A percentile compares a stretch with the other conserved stretches of the same genome.
Evolutionary conservation across 2,113 vertebrate genomes (phyloP).

Genomic region (Clarias gariepinus): DNA sequence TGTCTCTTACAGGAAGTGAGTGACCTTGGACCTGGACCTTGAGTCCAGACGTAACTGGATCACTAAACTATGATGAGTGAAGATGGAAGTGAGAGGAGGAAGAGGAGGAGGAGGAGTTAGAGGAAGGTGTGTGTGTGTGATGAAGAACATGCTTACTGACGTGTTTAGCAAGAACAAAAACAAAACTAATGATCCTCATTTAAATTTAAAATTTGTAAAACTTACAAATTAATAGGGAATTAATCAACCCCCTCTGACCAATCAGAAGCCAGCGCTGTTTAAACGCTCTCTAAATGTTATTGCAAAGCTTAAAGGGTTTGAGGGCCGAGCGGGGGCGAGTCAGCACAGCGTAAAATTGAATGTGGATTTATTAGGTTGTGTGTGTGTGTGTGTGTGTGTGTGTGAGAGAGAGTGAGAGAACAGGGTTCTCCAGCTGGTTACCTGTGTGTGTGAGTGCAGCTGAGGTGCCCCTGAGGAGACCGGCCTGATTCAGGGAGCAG

Average conservation of each 20-base stretch:
- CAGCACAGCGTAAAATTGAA: slow-evolving; percentile 43
- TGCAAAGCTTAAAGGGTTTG: slow-evolving; percentile 12
- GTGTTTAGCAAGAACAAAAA: neutral
- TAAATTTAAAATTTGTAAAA: too few relatives aligned
- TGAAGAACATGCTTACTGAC: slow-evolving; percentile 14
- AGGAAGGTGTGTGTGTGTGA: slow-evolving; percentile 5
- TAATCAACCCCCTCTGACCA: neutral
- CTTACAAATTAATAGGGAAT: neutral
- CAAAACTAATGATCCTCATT: too few relatives aligned
- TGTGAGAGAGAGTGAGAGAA: slow-evolving; percentile 28
- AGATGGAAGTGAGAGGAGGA: neutral
- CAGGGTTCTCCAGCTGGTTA: slow-evolving; percentile 56
- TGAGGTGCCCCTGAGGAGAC: slow-evolving; percentile 66
- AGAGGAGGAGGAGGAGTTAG: slow-evolving; percentile 35
- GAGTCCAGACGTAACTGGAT: slow-evolving; percentile 71
- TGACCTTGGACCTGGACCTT: slow-evolving; percentile 95
- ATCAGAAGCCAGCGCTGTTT: neutral
- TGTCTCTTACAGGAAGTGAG: slow-evolving; percentile 64
- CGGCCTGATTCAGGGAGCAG: slow-evolving; percentile 73
- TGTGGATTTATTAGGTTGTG: slow-evolving; percentile 31
- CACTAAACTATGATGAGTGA: slow-evolving; percentile 51
- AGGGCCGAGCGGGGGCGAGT: slow-evolving; percentile 18
- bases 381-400: slow-evolving; percentile 47
- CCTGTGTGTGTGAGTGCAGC: slow-evolving; percentile 17
- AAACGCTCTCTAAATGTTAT: neutral